Base-by-base conservation (phyloP, 2,113 vertebrate species). In the Nyctereutes procyonoides region DNA sequence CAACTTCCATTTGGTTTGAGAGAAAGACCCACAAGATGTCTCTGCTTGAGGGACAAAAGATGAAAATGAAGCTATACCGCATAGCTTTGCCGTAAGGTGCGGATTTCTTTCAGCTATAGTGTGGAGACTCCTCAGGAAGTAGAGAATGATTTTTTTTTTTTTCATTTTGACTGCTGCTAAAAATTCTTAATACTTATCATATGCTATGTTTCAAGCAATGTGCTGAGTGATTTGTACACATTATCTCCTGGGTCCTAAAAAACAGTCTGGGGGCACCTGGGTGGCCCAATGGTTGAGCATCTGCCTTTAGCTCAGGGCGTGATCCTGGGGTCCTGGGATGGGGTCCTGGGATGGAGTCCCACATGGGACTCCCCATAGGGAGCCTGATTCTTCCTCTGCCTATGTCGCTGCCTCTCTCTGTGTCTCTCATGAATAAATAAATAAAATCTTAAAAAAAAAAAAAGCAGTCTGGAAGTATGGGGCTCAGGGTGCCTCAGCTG, bases 1-100 rank as follows among this genome's bases (percentile, higher is more conserved):
- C 71, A 97, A 65, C 53, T 96, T 96, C 10, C 67, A 56, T 81
- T 90, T 88, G 55, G 58, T 93, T 85, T 90, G 73, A 80, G 65
- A 94, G 71, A 74, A 97, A 95, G 82, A 91, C 19, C 32, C 32
- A 62, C 24, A 69, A 11, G 16, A 67, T 69, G 73, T 63, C 60
- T 97, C 79, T 97, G 73, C 43, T 82, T 82, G 60, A 93, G 51
- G 51, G 28, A 4, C 14, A 14, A 73, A 90, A 81, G 84, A 60
- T 79, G 51, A 96, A 77, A 95, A 80, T 3, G 11, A 53, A 77
- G 35, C 56, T 96, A 2, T 62, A 11, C 0, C 63, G 30, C 17
- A 4, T 16, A 88, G 48, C 15, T 56, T 86, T 9, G 2, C 63
- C 48, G 82, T 71, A 19, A 84, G 90, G 17, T 38, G 63, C 26